phyloP scores from a whole-genome alignment of 2,113 vertebrate genomes.

The Chloebia gouldiae region DNA sequence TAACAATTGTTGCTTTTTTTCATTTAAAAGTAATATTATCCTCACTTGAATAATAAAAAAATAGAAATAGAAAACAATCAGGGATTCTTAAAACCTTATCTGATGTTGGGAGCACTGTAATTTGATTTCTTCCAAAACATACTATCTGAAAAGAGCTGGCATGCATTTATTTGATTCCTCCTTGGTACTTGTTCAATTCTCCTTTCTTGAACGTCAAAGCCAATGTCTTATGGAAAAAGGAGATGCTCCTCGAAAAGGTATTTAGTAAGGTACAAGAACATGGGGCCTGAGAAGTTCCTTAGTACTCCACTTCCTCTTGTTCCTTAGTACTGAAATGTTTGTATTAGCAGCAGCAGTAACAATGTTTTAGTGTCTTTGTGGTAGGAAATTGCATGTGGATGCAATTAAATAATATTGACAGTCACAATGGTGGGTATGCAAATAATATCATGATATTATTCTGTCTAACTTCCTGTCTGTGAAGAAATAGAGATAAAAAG shows the following conservation, averaged over 20 bases:
- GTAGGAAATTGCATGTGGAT: background rate
- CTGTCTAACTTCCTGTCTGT: background rate
- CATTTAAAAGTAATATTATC: background rate
- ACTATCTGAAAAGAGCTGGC: background rate
- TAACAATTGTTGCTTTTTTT: background rate
- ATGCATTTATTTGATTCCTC: background rate
- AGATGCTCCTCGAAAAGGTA: background rate
- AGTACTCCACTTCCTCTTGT: background rate
- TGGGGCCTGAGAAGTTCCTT: background rate
- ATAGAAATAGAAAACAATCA: background rate
- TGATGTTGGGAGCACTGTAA: background rate
- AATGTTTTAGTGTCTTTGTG: background rate
- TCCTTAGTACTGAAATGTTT: constrained; percentile 33
- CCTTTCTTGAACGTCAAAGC: background rate
- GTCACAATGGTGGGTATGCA: background rate
- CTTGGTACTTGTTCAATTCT: fast-evolving
- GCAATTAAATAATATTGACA: background rate
- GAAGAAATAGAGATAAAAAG: background rate
- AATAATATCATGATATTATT: background rate
- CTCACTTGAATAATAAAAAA: background rate
- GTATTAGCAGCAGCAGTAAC: background rate
- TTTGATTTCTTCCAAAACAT: background rate
- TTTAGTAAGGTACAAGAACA: background rate
- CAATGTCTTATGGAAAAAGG: background rate
- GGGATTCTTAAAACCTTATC: background rate